A percentile compares a stretch with the other conserved stretches of the same genome.
Evolutionary conservation across 1,140 invertebrate genomes (phyloP).

Genomic region (Brachionus koreanus): DNA sequence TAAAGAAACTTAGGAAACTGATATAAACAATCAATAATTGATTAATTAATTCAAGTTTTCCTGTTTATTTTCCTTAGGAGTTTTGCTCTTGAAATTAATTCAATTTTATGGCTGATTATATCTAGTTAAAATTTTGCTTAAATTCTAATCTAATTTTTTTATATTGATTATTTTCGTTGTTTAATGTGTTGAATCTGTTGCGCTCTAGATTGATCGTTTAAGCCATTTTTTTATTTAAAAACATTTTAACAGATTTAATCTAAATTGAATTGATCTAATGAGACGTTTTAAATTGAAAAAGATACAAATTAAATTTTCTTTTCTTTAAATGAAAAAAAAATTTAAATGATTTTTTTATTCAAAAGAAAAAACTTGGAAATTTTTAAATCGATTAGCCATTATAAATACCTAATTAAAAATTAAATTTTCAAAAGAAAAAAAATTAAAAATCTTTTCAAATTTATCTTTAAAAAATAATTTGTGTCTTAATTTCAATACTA

Average conservation of each 20-base stretch:
- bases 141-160: conserved; percentile 17
- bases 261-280: neutral
- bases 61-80: neutral
- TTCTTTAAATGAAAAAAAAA: neutral
- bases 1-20: neutral
- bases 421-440: too few species aligned
- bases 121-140: neutral
- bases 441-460: too few species aligned
- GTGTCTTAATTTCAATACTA: too few species aligned
- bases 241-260: neutral
- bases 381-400: too few species aligned
- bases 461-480: too few species aligned
- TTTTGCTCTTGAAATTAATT: neutral
- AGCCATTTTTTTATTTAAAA: neutral
- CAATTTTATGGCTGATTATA: neutral
- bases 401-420: too few species aligned
- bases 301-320: too few species aligned
- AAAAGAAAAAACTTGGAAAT: too few species aligned
- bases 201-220: neutral
- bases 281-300: too few species aligned
- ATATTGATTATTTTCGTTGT: neutral
- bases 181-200: neutral
- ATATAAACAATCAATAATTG: conserved; percentile 38
- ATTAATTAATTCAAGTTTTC: conserved; percentile 31
- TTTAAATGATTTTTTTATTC: neutral